phyloP scores from a whole-genome alignment of 2,888 invertebrate species.

The Brenthis ino region DNA sequence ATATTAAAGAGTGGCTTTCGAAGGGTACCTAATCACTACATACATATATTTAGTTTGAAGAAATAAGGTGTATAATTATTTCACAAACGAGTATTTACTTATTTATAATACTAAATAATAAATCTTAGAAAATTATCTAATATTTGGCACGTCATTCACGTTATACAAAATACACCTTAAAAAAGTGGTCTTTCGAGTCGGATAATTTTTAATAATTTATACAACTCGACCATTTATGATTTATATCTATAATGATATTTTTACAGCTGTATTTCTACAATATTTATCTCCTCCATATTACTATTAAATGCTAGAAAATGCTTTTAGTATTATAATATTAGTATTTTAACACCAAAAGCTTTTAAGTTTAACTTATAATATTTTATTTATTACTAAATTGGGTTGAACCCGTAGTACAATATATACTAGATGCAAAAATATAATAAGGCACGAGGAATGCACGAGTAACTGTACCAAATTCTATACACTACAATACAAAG shows the following conservation, averaged over 20 bases:
- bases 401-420: conserved; percentile 29
- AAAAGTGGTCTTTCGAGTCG: conserved; percentile 1
- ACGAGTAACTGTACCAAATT: conserved; percentile 44
- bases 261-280: conserved; percentile 4
- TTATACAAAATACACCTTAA: conserved; percentile 7
- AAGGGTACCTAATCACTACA: too few relatives aligned
- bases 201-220: conserved; percentile 1
- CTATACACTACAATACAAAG: conserved; percentile 1
- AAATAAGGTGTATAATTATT: neutral
- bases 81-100: neutral
- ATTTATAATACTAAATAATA: conserved; percentile 2
- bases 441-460: conserved; percentile 79
- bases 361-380: conserved; percentile 24
- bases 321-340: conserved; percentile 23
- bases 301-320: conserved; percentile 18
- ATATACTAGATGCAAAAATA: conserved; percentile 26
- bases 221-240: neutral
- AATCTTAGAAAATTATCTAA: conserved; percentile 17
- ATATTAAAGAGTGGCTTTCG: too few relatives aligned
- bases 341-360: conserved; percentile 20
- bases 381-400: conserved; percentile 23
- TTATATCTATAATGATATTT: neutral
- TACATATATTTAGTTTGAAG: too few relatives aligned
- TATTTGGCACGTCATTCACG: conserved; percentile 66
- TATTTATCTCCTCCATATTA: conserved; percentile 1